phyloP scores from a whole-genome alignment of 2,888 invertebrate species.

The Chelonus formosanus region DNA sequence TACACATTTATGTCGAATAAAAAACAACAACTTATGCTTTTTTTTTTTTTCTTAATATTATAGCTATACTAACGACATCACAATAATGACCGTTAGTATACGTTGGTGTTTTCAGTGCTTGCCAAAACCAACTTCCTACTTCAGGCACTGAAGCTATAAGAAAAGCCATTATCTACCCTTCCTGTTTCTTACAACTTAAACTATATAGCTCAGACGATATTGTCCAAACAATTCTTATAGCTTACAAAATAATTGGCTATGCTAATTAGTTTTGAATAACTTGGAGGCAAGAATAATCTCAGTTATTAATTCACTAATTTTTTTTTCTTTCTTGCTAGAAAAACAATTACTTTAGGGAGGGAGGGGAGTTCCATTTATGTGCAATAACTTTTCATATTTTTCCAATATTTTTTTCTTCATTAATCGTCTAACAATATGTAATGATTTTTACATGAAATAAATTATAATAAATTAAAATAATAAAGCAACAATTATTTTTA shows the following conservation, averaged over 20 bases:
- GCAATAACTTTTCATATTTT: too few relatives aligned
- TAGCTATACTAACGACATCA: conserved; percentile 27
- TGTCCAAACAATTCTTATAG: conserved; percentile 22
- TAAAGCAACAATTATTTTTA: too few relatives aligned
- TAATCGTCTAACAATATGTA: too few relatives aligned
- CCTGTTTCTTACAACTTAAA: conserved; percentile 4
- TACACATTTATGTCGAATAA: neutral
- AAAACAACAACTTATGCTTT: neutral
- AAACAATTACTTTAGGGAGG: too few relatives aligned
- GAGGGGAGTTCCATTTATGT: too few relatives aligned
- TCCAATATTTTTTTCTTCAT: too few relatives aligned
- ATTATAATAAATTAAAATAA: too few relatives aligned
- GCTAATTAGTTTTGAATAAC: conserved; percentile 15
- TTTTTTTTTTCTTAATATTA: conserved; percentile 13
- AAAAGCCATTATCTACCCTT: conserved; percentile 20
- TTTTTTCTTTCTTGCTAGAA: too few relatives aligned
- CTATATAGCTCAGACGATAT: conserved; percentile 5
- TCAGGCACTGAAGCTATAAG: conserved; percentile 7
- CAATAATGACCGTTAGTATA: conserved; percentile 29
- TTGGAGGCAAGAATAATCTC: conserved; percentile 4
- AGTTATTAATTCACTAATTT: too few relatives aligned
- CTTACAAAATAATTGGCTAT: conserved; percentile 13
- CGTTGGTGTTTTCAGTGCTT: conserved; percentile 16
- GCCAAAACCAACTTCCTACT: conserved; percentile 30
- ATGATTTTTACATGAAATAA: too few relatives aligned